Base-by-base conservation (phyloP, 2,888 invertebrate species). In the Drosophila nr. medialis region DNA sequence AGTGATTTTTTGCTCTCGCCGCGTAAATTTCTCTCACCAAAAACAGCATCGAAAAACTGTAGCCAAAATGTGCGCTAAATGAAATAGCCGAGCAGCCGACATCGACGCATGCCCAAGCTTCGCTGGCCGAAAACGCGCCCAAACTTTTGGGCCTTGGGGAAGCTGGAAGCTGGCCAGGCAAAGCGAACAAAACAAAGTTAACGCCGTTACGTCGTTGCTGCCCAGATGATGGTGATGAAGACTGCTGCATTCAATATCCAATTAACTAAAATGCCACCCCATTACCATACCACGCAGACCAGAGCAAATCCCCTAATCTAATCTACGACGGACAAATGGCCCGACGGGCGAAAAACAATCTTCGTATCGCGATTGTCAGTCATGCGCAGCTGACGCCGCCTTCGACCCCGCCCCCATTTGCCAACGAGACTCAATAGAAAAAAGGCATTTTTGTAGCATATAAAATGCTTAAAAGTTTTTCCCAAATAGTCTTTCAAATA, bases 331-430 rank as follows among this genome's bases (percentile, higher is more conserved):
- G 78, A 77, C 75, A 77, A 77, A 77, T 77, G 78, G 75, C 78
- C 67, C 78, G 75, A 74, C 78, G 78, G 77, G 66, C 70, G 65
- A 78, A 66, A 75, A 77, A 79, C 80, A 83, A 76, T 86, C 78
- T 83, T 83, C 86, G 78, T 78, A 76, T 81, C 81, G 74, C 72
- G 76, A 74, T 86, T 86, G 81, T 80, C 73, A 81, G 83, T 80
- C 83, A 86, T 86, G 86, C 86, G 86, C 83, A 86, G 83, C 79
- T 67, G 72, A 71, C 72, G 72, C 53, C 72, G 72, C 75, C 83
- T 70, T 72, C 67, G 63, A 61, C 82, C 65, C 64, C 68, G 56
- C 51, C 64, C 62, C 61, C 38, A 60, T 48, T 10, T 29, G 34
- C 42, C 56, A 49, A 63, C 51, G 59, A 75, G 29, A 50, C 53